Conservation (phyloP, 2,113 vertebrate genomes). For the Zosterops pallidus region DNA sequence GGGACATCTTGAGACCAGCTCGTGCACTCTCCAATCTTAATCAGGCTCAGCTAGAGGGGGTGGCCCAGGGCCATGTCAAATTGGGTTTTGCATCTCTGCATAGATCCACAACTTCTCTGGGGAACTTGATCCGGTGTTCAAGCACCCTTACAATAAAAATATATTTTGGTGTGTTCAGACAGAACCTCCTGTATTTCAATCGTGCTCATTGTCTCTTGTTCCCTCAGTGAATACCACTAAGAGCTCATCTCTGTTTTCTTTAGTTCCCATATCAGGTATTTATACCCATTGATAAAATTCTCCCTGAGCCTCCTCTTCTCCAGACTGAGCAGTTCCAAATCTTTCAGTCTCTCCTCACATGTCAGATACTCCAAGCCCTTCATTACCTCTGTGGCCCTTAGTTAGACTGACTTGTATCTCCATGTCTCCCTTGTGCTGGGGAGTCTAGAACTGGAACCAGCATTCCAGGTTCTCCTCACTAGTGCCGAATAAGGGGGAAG, state of each 20-base stretch:
- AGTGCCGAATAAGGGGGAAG: neutral
- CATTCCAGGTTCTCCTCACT: neutral
- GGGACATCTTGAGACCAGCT: neutral
- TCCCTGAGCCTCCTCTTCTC: neutral
- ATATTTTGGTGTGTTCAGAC: neutral
- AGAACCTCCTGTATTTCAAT: neutral
- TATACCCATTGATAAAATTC: neutral
- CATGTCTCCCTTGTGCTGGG: neutral
- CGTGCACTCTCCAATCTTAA: fast-evolving
- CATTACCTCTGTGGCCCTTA: neutral
- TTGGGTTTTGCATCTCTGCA: neutral
- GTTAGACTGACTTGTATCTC: neutral
- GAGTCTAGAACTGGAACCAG: neutral
- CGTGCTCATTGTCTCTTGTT: neutral
- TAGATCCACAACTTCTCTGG: neutral
- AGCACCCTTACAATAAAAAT: neutral
- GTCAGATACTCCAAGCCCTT: neutral
- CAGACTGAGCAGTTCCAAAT: neutral
- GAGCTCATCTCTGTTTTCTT: neutral
- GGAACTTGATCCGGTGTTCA: neutral
- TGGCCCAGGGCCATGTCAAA: fast-evolving
- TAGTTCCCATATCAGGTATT: neutral
- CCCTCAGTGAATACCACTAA: neutral
- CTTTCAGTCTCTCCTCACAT: neutral
- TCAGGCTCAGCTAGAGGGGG: neutral